Conservation (phyloP, 35 echinoderm and acorn worm genomes). For the Lytechinus variegatus region DNA sequence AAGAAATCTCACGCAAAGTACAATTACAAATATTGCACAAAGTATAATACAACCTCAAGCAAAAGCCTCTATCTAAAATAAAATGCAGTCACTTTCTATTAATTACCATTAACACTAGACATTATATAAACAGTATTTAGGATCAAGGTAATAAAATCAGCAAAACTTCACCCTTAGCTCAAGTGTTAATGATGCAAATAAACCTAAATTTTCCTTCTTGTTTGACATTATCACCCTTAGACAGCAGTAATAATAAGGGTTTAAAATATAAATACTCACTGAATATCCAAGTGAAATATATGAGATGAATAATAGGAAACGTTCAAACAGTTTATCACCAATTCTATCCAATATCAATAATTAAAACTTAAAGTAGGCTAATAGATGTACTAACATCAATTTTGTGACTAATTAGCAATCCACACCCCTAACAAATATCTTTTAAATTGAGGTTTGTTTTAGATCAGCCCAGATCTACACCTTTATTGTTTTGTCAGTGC, state of each 20-base stretch:
- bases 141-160: not conserved
- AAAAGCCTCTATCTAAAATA: not conserved
- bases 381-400: too few species aligned
- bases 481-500: not conserved
- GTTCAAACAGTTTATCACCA: not conserved
- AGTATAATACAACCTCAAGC: not conserved
- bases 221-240: not conserved
- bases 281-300: not conserved
- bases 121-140: not conserved
- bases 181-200: not conserved
- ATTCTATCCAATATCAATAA: not conserved
- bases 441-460: too few species aligned
- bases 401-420: too few species aligned
- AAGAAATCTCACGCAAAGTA: not conserved
- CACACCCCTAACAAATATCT: too few species aligned
- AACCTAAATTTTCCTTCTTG: not conserved
- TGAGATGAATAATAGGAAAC: not conserved
- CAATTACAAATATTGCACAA: not conserved
- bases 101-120: not conserved
- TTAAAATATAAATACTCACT: not conserved
- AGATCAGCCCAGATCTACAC: too few species aligned
- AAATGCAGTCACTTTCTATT: slow-evolving; percentile 3
- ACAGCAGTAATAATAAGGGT: too few species aligned
- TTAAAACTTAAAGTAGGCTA: too few species aligned
- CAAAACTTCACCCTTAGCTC: not conserved